A percentile compares a stretch with the other conserved stretches of the same genome.
Evolutionary conservation across 2,113 vertebrate genomes (phyloP).

Genomic region (Mixornis gularis): DNA sequence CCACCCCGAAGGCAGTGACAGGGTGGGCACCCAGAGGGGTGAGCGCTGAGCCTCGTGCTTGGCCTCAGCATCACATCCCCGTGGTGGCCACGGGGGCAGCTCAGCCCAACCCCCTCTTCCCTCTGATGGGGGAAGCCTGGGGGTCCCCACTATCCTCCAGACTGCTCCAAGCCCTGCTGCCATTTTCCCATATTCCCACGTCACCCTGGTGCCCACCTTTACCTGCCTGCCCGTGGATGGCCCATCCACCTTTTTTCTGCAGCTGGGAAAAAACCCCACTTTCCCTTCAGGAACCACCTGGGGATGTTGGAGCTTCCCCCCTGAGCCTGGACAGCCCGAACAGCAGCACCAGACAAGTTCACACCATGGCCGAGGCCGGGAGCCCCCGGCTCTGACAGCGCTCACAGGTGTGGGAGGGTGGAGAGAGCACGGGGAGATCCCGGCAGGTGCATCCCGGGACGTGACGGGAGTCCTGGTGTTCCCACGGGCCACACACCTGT

Average conservation of each 20-base stretch:
- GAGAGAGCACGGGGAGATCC: neutral
- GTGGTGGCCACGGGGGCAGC: accelerated
- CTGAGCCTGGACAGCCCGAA: neutral
- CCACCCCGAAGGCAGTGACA: accelerated
- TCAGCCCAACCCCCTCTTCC: neutral
- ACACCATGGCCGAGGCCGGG: accelerated
- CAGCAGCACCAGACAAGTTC: neutral
- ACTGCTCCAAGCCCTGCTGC: neutral
- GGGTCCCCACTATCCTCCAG: neutral
- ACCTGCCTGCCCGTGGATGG: accelerated
- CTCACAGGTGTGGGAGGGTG: neutral
- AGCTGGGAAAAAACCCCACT: neutral
- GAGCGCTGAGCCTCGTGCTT: accelerated
- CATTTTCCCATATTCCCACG: accelerated
- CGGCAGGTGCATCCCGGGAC: neutral
- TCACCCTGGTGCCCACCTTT: neutral
- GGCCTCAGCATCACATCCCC: neutral
- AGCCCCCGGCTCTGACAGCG: neutral
- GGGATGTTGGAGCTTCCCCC: neutral
- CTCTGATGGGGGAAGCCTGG: neutral
- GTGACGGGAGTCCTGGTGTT: neutral
- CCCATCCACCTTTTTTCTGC: neutral
- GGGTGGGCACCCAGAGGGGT: accelerated
- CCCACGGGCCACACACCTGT: neutral
- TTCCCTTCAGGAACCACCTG: neutral